Base-by-base conservation (phyloP, 1,140 invertebrate genomes). In the Drosophila littoralis region DNA sequence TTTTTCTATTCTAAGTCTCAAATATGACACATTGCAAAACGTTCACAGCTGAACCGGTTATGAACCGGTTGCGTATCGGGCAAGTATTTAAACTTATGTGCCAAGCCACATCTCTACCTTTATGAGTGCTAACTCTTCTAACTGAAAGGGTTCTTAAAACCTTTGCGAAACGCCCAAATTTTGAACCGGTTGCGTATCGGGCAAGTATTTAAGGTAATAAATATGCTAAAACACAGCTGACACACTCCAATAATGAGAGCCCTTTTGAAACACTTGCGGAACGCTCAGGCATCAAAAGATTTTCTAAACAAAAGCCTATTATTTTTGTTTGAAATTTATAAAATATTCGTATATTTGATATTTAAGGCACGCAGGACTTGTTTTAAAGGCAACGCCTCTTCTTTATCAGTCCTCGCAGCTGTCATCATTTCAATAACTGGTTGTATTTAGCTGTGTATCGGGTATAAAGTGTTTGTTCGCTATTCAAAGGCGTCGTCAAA, bases 351-450 rank as follows among this genome's bases (percentile, higher is more conserved):
- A 48, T 48, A 17, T 28, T 22, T 48, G 10, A 48, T 58, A 32
- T 40, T 38, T 17, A 36, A 57, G 12, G 8, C 38, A 32, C 45
- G 10, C 28, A 69, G 48, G 58, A 69, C 36, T 46, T 5, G 15
- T 32, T 55, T 54, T n/a, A 12, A 40, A 67, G 33, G 35, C 46
- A 42, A 40, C 35, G 60, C 48, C 46, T 42, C 35, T 57, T 28
- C 12, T 60, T 70, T 50, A 33, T 42, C 61, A 45, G 65, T 79
- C 51, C 79, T 48, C 73, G 88, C 83, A 88, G 83, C 84, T 88
- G 83, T 89, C 83, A 89, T 84, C 88, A 89, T 88, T 89, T 69
- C 80, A 77, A 84, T 84, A 88, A 88, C 84, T 88, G 84, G 85
- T 88, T 88, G 64, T 74, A 65, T 52, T 57, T 79, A 59, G 22